Percentiles rank a stretch among this genome's conserved stretches.
phyloP scores from a whole-genome alignment of 30 jellyfish, hydroid and myxozoan genomes.

The Turritopsis rubra region DNA sequence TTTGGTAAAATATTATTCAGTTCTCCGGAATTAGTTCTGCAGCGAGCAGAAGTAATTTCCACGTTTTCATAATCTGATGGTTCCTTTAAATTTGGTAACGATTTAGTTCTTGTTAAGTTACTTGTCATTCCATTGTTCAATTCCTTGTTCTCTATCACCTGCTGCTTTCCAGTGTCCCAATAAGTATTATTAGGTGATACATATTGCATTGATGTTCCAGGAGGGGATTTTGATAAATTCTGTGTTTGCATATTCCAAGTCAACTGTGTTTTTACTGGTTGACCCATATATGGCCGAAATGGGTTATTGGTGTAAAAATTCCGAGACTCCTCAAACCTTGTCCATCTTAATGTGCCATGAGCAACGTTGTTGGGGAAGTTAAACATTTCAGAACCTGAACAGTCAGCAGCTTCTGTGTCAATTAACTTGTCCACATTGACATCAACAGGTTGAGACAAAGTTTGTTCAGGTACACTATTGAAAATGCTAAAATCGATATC shows the following conservation, averaged over 20 bases:
- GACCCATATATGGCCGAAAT: background rate
- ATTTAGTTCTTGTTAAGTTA: slow-evolving; percentile 34
- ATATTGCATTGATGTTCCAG: background rate
- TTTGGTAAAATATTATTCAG: background rate
- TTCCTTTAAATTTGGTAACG: slow-evolving; percentile 46
- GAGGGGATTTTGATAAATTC: background rate
- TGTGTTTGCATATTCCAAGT: background rate
- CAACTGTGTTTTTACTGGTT: background rate
- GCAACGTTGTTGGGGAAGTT: background rate
- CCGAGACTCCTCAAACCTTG: background rate
- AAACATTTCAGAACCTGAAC: background rate
- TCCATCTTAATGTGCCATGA: slow-evolving; percentile 18
- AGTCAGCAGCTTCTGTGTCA: background rate
- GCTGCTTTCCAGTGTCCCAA: background rate
- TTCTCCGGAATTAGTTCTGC: background rate
- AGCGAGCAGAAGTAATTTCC: background rate
- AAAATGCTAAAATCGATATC: slow-evolving; percentile 49
- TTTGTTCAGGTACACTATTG: background rate
- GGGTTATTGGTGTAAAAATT: slow-evolving; percentile 14
- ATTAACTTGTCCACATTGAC: background rate
- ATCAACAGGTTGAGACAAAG: background rate
- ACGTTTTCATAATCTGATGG: slow-evolving; percentile 13
- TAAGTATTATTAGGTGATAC: background rate
- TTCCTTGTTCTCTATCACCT: background rate
- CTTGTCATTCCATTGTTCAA: background rate